Evolutionary conservation across 2,888 invertebrate genomes (phyloP), one percentile per base, ranked within the genome.

Genomic region (Scrobipalpa atriplicella): DNA sequence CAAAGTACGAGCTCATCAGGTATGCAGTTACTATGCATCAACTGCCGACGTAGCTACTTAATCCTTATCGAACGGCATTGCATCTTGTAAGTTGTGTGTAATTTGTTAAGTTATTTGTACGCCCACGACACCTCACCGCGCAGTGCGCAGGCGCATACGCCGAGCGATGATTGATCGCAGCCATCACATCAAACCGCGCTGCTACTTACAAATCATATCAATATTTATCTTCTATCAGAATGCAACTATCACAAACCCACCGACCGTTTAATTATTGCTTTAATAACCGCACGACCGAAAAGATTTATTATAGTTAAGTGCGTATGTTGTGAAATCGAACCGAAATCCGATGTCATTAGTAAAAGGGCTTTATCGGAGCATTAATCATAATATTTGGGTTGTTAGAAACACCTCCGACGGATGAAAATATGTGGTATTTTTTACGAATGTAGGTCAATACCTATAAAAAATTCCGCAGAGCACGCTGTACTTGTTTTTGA

Each of bases 261-360:
- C 71, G 72, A 66, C 68, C 68, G 69, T 72, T 73, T 78, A 76
- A 78, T 79, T 75, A 78, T 70, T 67, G 66, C 72, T 73, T 74
- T 75, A 76, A 75, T 77, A 74, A 72, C 76, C 75, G 75, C 75
- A 73, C 73, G 72, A 72, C 71, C 69, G 66, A 67, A 71, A 81
- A 84, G 86, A 87, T 87, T 87, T 84, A 87, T 87, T 79, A 82
- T 73, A 38, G 2, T 9, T 63, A 18, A 63, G 63, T 56, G 54
- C 52, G 36, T 62, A 43, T 71, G 78, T 83, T 82, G 81, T 79
- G 80, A 82, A 86, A 84, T 75, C 76, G 74, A 83, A 82, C 78
- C 73, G 75, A 78, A 80, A 81, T 79, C 74, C 82, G 75, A 81
- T 80, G 80, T 85, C 83, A 89, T 89, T 87, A 87, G 75, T 86